Evolutionary conservation across 2,797 vertebrate species (phyloP).

Genomic region (Craterocephalus amniculus): DNA sequence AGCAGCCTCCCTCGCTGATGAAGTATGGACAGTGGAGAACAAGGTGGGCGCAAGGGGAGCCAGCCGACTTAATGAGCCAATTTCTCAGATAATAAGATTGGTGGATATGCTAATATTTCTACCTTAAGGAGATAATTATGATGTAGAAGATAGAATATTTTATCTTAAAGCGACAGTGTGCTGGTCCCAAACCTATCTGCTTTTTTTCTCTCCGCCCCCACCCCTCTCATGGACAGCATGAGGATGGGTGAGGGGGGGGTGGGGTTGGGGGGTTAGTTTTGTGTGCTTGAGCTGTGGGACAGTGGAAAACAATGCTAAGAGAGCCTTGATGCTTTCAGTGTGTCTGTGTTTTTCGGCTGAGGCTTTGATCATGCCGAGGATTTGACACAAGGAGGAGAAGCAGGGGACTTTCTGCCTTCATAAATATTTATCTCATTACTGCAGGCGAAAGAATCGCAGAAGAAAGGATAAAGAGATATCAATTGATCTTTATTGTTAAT

Average conservation of each 20-base stretch:
- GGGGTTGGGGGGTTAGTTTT: conserved; percentile 52
- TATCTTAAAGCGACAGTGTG: conserved; percentile 86
- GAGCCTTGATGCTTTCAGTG: conserved; percentile 75
- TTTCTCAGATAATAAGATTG: conserved; percentile 91
- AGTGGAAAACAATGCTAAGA: conserved; percentile 76
- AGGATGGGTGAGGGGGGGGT: conserved; percentile 1
- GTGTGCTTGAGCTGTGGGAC: conserved; percentile 70
- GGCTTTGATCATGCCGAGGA: conserved; percentile 79
- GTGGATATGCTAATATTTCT: conserved; percentile 91
- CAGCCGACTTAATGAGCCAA: conserved; percentile 88
- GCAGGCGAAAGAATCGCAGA: conserved; percentile 72
- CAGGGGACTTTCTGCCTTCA: conserved; percentile 80
- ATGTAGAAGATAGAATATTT: conserved; percentile 88
- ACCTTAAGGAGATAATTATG: conserved; percentile 92
- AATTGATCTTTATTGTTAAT: conserved; percentile 84
- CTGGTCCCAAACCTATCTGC: conserved; percentile 75
- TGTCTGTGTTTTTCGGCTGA: conserved; percentile 69
- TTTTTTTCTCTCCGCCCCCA: conserved; percentile 44
- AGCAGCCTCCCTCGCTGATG: conserved; percentile 79
- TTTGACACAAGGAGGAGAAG: conserved; percentile 77
- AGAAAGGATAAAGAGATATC: conserved; percentile 73
- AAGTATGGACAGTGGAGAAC: conserved; percentile 85
- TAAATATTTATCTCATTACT: conserved; percentile 84
- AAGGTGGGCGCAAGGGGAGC: conserved; percentile 86
- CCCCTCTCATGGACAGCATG: conserved; percentile 41